These are phyloP conservation scores for Petromus typicus DNA, from an alignment of 2,113 vertebrate species.

Conservation along the genomic window DNA sequence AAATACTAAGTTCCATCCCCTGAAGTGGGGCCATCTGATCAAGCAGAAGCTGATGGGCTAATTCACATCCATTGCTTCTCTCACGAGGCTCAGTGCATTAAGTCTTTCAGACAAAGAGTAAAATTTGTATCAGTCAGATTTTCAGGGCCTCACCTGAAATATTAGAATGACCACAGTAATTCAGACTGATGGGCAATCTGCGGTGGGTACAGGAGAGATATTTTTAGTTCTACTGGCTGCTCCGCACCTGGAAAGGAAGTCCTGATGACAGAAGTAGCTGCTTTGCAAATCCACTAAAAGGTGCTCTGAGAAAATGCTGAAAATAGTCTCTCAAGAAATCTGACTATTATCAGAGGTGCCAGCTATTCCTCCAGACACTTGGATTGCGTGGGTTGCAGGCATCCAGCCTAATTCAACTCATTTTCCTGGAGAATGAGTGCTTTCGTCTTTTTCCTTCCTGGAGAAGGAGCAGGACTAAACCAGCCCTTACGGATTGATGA, in stretches of 20 bases:
- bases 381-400: not conserved
- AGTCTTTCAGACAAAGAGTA: conserved; percentile 19
- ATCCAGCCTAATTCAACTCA: conserved; percentile 24
- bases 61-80: not conserved
- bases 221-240: not conserved
- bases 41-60: conserved; percentile 2
- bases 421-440: not conserved
- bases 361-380: conserved; percentile 37
- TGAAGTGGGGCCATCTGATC: not conserved
- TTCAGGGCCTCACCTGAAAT: not conserved
- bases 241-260: not conserved
- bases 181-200: not conserved
- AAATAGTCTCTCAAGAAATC: conserved; percentile 63
- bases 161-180: not conserved
- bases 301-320: conserved; percentile 58
- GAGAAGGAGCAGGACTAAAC: not conserved
- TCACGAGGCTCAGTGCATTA: not conserved
- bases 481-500: not conserved
- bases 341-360: conserved; percentile 52
- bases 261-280: not conserved
- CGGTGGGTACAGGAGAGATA: not conserved
- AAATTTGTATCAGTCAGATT: not conserved
- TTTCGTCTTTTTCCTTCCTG: not conserved
- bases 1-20: not conserved
- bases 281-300: conserved; percentile 55